These are phyloP conservation scores for Cephalotes varians DNA, from an alignment of 2,888 invertebrate genomes.

Conservation along the genomic window DNA sequence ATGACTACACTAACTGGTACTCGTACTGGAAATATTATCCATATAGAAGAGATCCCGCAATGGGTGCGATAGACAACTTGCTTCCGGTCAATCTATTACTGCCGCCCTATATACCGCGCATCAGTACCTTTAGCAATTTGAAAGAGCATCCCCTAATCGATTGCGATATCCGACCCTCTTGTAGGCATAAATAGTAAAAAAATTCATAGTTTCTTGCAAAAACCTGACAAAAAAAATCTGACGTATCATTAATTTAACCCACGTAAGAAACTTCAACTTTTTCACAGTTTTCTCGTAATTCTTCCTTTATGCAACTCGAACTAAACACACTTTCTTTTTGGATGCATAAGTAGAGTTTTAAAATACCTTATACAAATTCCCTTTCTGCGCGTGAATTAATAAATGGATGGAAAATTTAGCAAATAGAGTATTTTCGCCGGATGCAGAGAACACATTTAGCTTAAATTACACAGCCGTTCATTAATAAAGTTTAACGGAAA, in stretches of 20 bases:
- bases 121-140: constrained; percentile 43
- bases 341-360: background rate
- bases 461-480: background rate
- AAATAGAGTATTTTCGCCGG: background rate
- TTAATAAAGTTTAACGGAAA: constrained; percentile 8
- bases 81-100: constrained; percentile 62
- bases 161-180: constrained; percentile 4
- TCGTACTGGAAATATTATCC: constrained; percentile 44
- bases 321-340: background rate
- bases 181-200: constrained; percentile 28
- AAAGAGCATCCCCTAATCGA: constrained; percentile 44
- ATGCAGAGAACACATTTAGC: background rate
- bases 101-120: constrained; percentile 37
- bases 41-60: constrained; percentile 52
- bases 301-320: background rate
- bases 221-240: background rate
- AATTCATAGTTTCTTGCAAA: background rate
- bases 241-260: background rate
- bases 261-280: background rate
- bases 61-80: constrained; percentile 45
- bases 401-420: constrained; percentile 12
- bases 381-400: constrained; percentile 5
- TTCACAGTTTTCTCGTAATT: background rate
- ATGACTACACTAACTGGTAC: background rate
- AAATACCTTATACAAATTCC: background rate